Conservation (phyloP, 2,113 vertebrate species). For the Ceuthmochares aereus region DNA sequence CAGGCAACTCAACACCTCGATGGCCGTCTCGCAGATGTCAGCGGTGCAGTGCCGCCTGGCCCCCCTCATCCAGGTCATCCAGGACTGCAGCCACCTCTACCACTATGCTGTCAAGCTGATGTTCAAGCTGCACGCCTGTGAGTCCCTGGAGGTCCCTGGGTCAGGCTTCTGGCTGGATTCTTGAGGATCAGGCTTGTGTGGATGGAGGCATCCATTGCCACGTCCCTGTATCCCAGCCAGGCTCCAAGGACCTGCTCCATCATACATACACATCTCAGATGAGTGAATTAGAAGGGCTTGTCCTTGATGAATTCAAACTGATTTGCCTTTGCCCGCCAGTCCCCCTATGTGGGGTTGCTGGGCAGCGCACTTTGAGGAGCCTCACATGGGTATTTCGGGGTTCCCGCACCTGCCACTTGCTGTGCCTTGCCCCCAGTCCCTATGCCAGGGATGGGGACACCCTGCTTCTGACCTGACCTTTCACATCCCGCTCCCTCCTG, state of each 20-base stretch:
- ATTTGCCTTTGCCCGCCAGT: neutral
- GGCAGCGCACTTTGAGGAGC: fast-evolving
- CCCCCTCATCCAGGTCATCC: slow-evolving; percentile 95
- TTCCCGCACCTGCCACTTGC: neutral
- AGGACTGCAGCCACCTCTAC: slow-evolving; percentile 97
- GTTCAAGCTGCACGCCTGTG: slow-evolving; percentile 96
- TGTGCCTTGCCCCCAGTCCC: fast-evolving
- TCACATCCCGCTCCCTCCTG: neutral
- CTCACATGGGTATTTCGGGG: fast-evolving
- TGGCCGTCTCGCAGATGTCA: slow-evolving; percentile 91
- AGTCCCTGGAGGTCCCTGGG: slow-evolving; percentile 40
- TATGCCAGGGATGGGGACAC: neutral
- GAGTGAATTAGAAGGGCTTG: neutral
- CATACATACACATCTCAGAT: neutral
- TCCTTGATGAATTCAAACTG: neutral
- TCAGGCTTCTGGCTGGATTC: neutral
- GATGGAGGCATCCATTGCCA: fast-evolving
- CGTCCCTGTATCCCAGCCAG: fast-evolving
- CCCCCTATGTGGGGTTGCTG: neutral
- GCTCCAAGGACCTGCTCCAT: neutral
- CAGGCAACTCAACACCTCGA: slow-evolving; percentile 94
- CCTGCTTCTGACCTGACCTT: neutral
- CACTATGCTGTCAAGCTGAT: slow-evolving; percentile 95
- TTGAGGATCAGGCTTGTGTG: neutral
- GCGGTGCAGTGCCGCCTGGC: slow-evolving; percentile 95